Percentiles rank a stretch among this genome's conserved stretches.
phyloP scores from a whole-genome alignment of 2,113 vertebrate genomes.

The Festucalex cinctus region DNA sequence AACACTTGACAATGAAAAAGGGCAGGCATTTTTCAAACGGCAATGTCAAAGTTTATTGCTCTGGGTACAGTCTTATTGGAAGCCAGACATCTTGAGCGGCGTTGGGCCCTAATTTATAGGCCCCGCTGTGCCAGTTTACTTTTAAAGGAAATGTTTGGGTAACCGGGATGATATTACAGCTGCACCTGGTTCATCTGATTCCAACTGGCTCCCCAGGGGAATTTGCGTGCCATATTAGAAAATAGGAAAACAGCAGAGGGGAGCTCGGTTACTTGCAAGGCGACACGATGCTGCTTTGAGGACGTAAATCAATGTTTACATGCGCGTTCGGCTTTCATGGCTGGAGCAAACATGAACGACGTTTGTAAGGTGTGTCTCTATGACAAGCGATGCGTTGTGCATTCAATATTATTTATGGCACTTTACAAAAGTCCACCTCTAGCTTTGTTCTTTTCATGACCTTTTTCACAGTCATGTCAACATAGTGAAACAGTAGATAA shows the following conservation, averaged over 20 bases:
- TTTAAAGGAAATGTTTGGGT: slow-evolving; percentile 99
- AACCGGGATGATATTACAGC: slow-evolving; percentile 90
- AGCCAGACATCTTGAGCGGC: slow-evolving; percentile 84
- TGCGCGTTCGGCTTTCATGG: slow-evolving; percentile 34
- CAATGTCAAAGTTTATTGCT: slow-evolving; percentile 89
- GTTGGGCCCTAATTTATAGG: slow-evolving; percentile 92
- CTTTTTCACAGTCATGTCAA: not conserved
- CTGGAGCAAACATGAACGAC: slow-evolving; percentile 24
- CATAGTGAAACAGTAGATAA: not conserved
- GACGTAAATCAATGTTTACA: slow-evolving; percentile 78
- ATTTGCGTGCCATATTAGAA: slow-evolving; percentile 84
- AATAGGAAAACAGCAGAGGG: slow-evolving; percentile 66
- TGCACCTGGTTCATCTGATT: slow-evolving; percentile 91
- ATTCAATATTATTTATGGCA: not conserved
- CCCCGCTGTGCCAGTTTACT: slow-evolving; percentile 93
- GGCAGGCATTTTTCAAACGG: slow-evolving; percentile 82
- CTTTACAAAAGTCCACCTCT: not conserved
- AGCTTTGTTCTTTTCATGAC: not conserved
- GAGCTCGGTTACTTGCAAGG: slow-evolving; percentile 43
- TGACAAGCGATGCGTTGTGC: not conserved
- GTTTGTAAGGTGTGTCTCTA: not conserved
- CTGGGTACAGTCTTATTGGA: slow-evolving; percentile 80
- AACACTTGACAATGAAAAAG: slow-evolving; percentile 91
- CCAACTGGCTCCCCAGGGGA: slow-evolving; percentile 80
- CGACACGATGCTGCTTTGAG: slow-evolving; percentile 76